phyloP scores from a whole-genome alignment of 2,888 invertebrate species.

The Clepsis dumicolana region DNA sequence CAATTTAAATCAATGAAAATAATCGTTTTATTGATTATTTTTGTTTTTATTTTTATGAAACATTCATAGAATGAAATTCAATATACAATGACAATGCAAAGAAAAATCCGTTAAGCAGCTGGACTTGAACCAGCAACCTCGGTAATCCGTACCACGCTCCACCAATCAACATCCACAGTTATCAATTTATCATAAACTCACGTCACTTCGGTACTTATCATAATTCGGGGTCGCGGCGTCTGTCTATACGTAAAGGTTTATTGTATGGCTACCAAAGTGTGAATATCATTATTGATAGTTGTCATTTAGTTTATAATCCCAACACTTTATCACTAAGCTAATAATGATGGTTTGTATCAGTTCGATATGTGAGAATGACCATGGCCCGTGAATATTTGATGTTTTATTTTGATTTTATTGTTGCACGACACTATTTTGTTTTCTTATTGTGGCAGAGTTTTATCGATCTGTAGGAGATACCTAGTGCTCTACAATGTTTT shows the following conservation, averaged over 20 bases:
- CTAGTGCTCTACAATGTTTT: constrained; percentile 80
- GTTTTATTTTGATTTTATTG: constrained; percentile 74
- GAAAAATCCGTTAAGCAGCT: too few relatives aligned
- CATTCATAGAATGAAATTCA: too few relatives aligned
- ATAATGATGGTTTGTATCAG: neutral
- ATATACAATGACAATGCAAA: too few relatives aligned
- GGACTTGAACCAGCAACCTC: too few relatives aligned
- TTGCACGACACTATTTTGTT: constrained; percentile 80
- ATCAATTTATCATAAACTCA: constrained; percentile 40
- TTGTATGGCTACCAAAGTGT: constrained; percentile 58
- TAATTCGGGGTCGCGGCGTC: constrained; percentile 50
- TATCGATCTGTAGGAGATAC: constrained; percentile 75
- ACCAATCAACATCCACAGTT: too few relatives aligned
- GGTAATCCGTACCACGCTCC: too few relatives aligned
- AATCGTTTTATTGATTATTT: too few relatives aligned
- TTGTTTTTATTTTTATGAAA: too few relatives aligned
- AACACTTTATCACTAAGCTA: neutral
- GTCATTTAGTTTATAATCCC: constrained; percentile 48
- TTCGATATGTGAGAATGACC: constrained; percentile 38
- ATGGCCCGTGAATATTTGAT: constrained; percentile 47
- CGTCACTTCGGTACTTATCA: constrained; percentile 62
- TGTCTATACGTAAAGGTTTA: constrained; percentile 4
- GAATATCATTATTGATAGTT: constrained; percentile 39
- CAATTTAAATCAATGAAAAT: too few relatives aligned
- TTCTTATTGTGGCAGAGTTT: constrained; percentile 81